Percentiles rank a stretch among this genome's conserved stretches.
phyloP scores from a whole-genome alignment of 2,113 vertebrate genomes.

The Malurus alboscapulatus region DNA sequence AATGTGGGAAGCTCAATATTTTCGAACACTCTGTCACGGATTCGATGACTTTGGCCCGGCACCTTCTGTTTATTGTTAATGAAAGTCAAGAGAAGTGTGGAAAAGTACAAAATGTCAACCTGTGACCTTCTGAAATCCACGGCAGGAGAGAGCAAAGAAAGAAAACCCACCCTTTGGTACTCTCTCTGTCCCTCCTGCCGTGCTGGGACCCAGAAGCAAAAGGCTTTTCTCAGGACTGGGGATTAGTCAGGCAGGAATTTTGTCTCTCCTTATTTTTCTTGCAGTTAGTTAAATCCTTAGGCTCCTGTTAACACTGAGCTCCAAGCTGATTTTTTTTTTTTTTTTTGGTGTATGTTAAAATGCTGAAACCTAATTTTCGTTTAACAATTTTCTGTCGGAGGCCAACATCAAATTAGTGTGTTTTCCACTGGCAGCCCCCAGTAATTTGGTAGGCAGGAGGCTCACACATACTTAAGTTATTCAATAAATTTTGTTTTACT shows the following conservation, averaged over 20 bases:
- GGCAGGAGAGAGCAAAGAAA: neutral
- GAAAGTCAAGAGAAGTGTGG: constrained; percentile 29
- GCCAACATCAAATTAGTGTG: constrained; percentile 50
- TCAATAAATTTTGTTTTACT: constrained; percentile 71
- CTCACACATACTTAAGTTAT: constrained; percentile 60
- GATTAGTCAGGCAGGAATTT: neutral
- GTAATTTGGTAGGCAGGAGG: constrained; percentile 53
- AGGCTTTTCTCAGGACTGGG: neutral
- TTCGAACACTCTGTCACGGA: neutral
- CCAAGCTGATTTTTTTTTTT: neutral
- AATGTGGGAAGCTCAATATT: neutral
- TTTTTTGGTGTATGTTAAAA: constrained; percentile 13
- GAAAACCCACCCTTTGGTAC: constrained; percentile 11
- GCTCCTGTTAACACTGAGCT: constrained; percentile 9
- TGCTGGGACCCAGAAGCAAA: neutral
- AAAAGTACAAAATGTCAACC: constrained; percentile 50
- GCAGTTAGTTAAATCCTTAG: constrained; percentile 46
- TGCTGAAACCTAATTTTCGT: constrained; percentile 51
- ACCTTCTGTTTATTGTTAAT: constrained; percentile 35
- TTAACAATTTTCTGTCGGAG: constrained; percentile 53
- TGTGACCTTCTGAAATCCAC: constrained; percentile 2
- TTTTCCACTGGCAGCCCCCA: constrained; percentile 53
- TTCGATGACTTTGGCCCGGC: constrained; percentile 2
- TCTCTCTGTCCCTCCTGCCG: neutral
- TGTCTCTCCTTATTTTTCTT: constrained; percentile 44